phyloP scores from a whole-genome alignment of 2,113 vertebrate species.

The Acinonyx jubatus region DNA sequence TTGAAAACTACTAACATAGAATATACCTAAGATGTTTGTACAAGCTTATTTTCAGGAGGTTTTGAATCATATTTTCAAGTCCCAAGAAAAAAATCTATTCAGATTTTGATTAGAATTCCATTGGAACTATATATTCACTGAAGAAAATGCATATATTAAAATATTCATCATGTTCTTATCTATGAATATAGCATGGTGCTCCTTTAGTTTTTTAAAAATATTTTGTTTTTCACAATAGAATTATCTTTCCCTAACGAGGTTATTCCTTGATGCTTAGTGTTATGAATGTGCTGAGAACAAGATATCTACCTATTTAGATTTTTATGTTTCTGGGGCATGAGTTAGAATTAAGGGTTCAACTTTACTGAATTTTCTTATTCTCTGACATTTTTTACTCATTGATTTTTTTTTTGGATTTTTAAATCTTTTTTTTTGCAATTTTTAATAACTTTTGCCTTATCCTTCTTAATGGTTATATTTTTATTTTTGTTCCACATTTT shows the following conservation, averaged over 20 bases:
- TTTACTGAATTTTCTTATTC: background rate
- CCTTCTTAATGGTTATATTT: background rate
- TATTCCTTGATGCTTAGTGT: background rate
- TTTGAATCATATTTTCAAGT: conserved; percentile 14
- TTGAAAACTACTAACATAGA: background rate
- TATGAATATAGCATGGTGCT: background rate
- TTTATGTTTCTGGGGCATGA: background rate
- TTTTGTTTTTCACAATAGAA: background rate
- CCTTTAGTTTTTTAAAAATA: background rate
- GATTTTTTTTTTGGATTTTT: background rate
- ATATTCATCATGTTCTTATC: background rate
- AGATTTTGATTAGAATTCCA: background rate
- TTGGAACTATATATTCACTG: background rate
- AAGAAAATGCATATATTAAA: background rate
- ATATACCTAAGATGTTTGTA: background rate
- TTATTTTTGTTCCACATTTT: background rate
- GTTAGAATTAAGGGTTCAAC: background rate
- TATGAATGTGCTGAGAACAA: background rate
- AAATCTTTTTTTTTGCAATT: background rate
- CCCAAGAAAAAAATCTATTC: background rate
- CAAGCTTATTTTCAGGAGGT: background rate
- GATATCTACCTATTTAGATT: background rate
- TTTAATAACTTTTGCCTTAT: background rate
- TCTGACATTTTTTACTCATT: background rate
- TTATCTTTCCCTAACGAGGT: background rate